Base-by-base conservation (phyloP, 2,888 invertebrate genomes). In the Bedellia somnulentella region DNA sequence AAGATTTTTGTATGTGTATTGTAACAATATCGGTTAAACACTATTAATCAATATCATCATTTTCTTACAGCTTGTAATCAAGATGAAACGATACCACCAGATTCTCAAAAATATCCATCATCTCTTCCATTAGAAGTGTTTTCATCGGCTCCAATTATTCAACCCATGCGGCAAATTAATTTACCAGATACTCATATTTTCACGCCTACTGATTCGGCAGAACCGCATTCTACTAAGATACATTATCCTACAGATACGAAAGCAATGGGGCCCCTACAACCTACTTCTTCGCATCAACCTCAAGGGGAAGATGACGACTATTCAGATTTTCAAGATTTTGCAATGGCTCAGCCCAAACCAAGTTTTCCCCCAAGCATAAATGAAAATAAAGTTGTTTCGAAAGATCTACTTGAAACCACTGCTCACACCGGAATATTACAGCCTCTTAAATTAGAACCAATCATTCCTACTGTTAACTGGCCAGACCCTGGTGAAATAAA, bases 171-270 rank as follows among this genome's bases (percentile, higher is more conserved):
- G 27, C 76, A 77, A 46, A 76, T 76, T 29, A 76, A 51, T 41
- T 49, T 77, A 35, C 76, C 77, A 6, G 77, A 77, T 35, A 77
- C 77, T 14, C 77, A 77, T 44, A 77, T 77, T 31, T 77, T 73
- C 41, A 77, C 77, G 32, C 77, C 77, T 3, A 71, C 71, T 15
- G 71, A 77, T 44, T 77, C 76, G 1, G 73, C 76, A 50, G 73
- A 63, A 31, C 77, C 77, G 16, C 58, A 73, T 37, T 76, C 76
- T 16, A 76, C 73, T 52, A 77, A 75, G 12, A 76, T 76, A 29
- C 76, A 77, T 43, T 75, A 77, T 37, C 58, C 64, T 36, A n/a
- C n/a, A 53, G 38, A 22, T 25, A 4, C n/a, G 18, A 18, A 18
- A 18, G n/a, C n/a, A n/a, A n/a, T n/a, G n/a, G n/a, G n/a, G n/a